phyloP scores from a whole-genome alignment of 2,888 invertebrate species.

The Pristionchus mayeri region DNA sequence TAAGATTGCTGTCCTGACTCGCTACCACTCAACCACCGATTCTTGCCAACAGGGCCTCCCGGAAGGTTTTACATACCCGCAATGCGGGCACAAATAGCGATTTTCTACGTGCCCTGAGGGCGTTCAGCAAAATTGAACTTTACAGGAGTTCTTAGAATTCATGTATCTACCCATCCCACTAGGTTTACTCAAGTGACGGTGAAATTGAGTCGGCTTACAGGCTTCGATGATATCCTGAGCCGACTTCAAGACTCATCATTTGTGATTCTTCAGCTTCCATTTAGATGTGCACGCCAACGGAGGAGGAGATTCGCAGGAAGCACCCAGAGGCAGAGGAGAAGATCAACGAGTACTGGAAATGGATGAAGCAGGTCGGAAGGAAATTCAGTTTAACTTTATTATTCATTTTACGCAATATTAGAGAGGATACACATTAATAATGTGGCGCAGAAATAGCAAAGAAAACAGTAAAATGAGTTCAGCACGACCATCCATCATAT shows the following conservation, averaged over 20 bases:
- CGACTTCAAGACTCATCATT: neutral
- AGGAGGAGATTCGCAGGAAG: slow-evolving; percentile 52
- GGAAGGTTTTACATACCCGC: no score
- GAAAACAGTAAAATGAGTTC: neutral
- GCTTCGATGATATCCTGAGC: neutral
- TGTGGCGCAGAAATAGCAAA: neutral
- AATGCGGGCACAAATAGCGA: no score
- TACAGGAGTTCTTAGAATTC: no score
- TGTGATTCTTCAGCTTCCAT: neutral
- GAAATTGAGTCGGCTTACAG: no score
- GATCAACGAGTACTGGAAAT: slow-evolving; percentile 60
- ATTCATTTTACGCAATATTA: neutral
- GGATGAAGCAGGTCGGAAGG: slow-evolving; percentile 56
- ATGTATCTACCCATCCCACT: no score
- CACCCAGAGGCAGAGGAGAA: slow-evolving; percentile 58
- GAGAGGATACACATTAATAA: neutral
- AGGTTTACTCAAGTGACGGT: no score
- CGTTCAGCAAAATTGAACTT: no score
- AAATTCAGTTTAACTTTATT: neutral
- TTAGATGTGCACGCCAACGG: slow-evolving; percentile 57
- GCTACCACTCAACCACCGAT: no score
- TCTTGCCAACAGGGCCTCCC: no score
- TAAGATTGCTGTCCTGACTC: no score
- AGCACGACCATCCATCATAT: neutral
- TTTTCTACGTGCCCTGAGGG: no score